A percentile compares a stretch with the other conserved stretches of the same genome.
phyloP scores from a whole-genome alignment of 92 coral and sea anemone genomes.

The Phenganax stokvisi region DNA sequence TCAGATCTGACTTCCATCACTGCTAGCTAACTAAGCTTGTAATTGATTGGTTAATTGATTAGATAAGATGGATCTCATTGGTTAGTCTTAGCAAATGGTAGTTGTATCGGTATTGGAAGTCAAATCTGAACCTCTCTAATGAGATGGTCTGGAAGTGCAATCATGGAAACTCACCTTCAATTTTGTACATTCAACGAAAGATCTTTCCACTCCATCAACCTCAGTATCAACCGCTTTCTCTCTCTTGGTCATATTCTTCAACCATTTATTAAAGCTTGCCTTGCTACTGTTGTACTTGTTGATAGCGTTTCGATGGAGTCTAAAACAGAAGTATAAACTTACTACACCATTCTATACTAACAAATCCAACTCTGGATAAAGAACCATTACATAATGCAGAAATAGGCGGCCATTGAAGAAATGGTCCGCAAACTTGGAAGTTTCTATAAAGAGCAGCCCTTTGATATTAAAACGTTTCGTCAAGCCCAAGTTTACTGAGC shows the following conservation, averaged over 20 bases:
- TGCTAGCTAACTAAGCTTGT: too few species aligned
- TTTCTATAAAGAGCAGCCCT: too few species aligned
- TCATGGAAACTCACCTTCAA: neutral
- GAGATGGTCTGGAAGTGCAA: neutral
- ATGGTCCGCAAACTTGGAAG: too few species aligned
- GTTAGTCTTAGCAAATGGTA: too few species aligned
- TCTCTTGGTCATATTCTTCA: conserved; percentile 23
- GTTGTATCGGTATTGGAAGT: too few species aligned
- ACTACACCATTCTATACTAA: neutral
- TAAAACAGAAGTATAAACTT: neutral
- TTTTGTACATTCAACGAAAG: conserved; percentile 13
- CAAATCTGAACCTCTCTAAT: too few species aligned
- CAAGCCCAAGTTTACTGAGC: too few species aligned
- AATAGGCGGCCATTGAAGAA: too few species aligned
- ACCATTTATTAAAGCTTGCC: conserved; percentile 3
- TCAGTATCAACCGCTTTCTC: conserved; percentile 6
- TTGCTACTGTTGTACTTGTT: conserved; percentile 23
- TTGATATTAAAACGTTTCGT: too few species aligned
- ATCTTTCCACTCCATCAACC: conserved; percentile 12
- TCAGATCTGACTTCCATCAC: too few species aligned
- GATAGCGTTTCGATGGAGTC: conserved; percentile 14
- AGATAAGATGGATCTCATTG: too few species aligned
- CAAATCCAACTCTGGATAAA: neutral
- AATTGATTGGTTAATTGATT: too few species aligned
- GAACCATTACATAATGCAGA: neutral